Evolutionary conservation across 2,113 vertebrate genomes (phyloP), one percentile per base, ranked within the genome.

Genomic region (Acinonyx jubatus): DNA sequence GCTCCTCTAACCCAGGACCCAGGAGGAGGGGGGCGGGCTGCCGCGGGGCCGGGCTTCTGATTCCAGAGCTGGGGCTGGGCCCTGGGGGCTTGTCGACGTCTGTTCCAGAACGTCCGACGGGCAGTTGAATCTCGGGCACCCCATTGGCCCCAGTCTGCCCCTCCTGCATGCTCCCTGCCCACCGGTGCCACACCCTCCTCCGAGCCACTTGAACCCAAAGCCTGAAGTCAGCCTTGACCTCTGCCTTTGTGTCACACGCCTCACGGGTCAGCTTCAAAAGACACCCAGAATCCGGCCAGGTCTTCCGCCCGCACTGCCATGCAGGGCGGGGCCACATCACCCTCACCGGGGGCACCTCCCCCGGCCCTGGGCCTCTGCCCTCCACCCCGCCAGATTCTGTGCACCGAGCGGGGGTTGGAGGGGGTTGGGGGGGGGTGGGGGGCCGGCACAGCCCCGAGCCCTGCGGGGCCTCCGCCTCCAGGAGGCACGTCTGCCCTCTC

Each of bases 101-200:
- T 57, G 12, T 41, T 19, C 73, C 3, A 9, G 12, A 45, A 6
- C 2, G 10, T 10, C 63, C 57, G 0, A 1, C 5, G 25, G 33
- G 45, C 23, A 31, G 6, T 5, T 5, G 41, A 4, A 0, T 11
- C 66, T 65, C 15, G 7, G 18, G 38, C 16, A 4, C 38, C 18
- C 23, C 21, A 0, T 11, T 0, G 15, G 27, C 14, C 65, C 52
- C 11, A 15, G 1, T 15, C 63, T 4, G 73, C 94, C 36, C 61
- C 69, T 36, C 25, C 71, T 4, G 4, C 71, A 18, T 19, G 38
- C 8, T 3, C 61, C 15, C 15, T 1, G 11, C 36, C 12, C 80
- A 3, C 1, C 0, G 14, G 2, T 16, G 10, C 45, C 66, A 10
- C 3, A 5, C 38, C 4, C 1, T 13, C 38, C 69, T 76, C 31